These are phyloP conservation scores for Grammomys surdaster DNA, from an alignment of 2,113 vertebrate species.

Conservation along the genomic window DNA sequence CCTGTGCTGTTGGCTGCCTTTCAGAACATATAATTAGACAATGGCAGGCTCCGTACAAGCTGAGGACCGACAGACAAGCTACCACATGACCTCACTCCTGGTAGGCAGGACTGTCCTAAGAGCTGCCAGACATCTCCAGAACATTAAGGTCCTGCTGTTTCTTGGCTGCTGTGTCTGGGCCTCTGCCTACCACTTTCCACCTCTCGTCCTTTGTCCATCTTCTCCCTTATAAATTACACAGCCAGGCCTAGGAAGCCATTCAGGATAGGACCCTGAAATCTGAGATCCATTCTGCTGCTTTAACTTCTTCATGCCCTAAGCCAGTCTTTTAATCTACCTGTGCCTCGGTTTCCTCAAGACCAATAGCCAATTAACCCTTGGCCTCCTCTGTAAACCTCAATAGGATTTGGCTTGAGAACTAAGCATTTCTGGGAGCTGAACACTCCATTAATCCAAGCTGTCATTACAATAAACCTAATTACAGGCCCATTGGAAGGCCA, in stretches of 20 bases:
- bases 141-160: not conserved
- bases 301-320: not conserved
- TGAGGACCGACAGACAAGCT: not conserved
- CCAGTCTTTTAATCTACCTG: not conserved
- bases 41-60: too few relatives aligned
- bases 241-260: accelerated
- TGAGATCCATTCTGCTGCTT: not conserved
- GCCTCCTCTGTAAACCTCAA: not conserved
- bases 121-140: accelerated
- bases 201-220: not conserved
- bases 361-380: constrained; percentile 47
- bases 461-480: constrained; percentile 51
- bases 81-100: not conserved
- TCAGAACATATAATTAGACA: not conserved
- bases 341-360: constrained; percentile 41
- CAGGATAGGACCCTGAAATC: not conserved
- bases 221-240: accelerated
- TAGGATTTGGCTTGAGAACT: constrained; percentile 55
- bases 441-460: not conserved
- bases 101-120: not conserved
- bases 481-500: not conserved
- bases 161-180: not conserved
- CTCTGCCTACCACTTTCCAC: accelerated
- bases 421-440: not conserved
- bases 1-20: not conserved